Conservation (phyloP, 2,113 vertebrate genomes). For the Smithornis capensis region DNA sequence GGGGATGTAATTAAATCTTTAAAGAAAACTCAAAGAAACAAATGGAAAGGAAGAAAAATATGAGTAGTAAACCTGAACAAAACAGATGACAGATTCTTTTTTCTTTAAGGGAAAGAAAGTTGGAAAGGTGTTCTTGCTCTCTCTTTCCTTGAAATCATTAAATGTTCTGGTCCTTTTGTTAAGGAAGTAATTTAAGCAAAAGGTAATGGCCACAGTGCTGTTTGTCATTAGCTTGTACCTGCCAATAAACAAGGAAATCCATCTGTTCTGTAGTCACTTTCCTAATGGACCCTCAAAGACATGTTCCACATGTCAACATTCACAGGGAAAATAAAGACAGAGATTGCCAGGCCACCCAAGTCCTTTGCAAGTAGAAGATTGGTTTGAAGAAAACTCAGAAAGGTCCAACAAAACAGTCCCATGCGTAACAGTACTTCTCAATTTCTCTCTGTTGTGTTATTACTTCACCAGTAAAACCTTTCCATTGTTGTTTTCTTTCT, state of each 20-base stretch:
- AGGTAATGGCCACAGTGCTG: not conserved
- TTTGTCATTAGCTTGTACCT: conserved; percentile 49
- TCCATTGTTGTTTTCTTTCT: not conserved
- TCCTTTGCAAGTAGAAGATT: conserved; percentile 1
- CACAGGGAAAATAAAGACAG: conserved; percentile 9
- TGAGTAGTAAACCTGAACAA: not conserved
- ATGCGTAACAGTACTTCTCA: not conserved
- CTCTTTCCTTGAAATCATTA: not conserved
- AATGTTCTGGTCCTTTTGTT: not conserved
- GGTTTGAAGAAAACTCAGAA: conserved; percentile 10
- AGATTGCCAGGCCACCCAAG: conserved; percentile 52
- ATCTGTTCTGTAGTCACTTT: conserved; percentile 28
- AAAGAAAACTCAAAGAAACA: not conserved
- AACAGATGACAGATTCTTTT: not conserved
- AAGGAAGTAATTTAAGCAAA: conserved; percentile 21
- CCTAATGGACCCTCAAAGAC: conserved; percentile 9
- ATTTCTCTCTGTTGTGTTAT: conserved; percentile 13
- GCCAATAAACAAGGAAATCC: conserved; percentile 31
- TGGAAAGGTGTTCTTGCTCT: not conserved
- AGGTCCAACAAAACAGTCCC: not conserved
- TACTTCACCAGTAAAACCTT: conserved; percentile 27
- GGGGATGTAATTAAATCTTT: not conserved
- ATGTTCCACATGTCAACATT: conserved; percentile 18
- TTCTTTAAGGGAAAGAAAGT: not conserved
- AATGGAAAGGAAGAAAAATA: not conserved